Conservation (phyloP, 1,140 invertebrate species). For the Zaprionus vittiger region DNA sequence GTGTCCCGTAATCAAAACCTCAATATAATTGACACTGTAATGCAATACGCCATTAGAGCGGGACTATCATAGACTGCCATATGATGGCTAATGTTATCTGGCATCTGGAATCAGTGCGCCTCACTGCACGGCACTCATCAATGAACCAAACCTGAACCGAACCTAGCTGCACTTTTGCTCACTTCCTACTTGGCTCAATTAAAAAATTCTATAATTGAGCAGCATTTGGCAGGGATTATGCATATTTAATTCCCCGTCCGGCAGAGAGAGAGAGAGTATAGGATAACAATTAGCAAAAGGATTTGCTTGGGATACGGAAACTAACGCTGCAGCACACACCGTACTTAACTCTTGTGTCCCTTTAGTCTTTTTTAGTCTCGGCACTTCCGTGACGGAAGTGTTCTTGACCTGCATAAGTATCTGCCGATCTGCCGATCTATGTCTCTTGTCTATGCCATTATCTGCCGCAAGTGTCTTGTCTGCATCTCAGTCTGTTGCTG, state of each 20-base stretch:
- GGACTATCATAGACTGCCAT: neutral
- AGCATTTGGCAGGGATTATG: constrained; percentile 55
- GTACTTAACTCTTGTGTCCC: constrained; percentile 76
- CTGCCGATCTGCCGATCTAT: neutral
- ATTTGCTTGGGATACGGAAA: constrained; percentile 71
- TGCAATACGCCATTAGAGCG: constrained; percentile 56
- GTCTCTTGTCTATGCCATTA: constrained; percentile 28
- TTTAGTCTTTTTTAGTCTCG: constrained; percentile 46
- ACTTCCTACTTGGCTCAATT: constrained; percentile 55
- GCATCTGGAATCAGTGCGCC: constrained; percentile 20
- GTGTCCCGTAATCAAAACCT: constrained; percentile 67
- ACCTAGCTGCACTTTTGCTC: neutral
- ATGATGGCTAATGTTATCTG: constrained; percentile 1
- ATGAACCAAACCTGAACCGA: constrained; percentile 29
- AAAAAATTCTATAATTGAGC: constrained; percentile 77
- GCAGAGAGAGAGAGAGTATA: constrained; percentile 22
- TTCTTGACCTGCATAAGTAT: constrained; percentile 22
- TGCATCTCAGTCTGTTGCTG: neutral
- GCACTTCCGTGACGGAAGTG: constrained; percentile 55
- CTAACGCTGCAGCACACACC: constrained; percentile 43
- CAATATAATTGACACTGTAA: constrained; percentile 73
- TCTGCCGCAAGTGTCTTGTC: constrained; percentile 34
- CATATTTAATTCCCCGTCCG: constrained; percentile 15
- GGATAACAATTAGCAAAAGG: constrained; percentile 80
- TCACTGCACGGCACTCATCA: constrained; percentile 42